Base-by-base conservation (phyloP, 2,888 invertebrate species). In the Plusia festucae region DNA sequence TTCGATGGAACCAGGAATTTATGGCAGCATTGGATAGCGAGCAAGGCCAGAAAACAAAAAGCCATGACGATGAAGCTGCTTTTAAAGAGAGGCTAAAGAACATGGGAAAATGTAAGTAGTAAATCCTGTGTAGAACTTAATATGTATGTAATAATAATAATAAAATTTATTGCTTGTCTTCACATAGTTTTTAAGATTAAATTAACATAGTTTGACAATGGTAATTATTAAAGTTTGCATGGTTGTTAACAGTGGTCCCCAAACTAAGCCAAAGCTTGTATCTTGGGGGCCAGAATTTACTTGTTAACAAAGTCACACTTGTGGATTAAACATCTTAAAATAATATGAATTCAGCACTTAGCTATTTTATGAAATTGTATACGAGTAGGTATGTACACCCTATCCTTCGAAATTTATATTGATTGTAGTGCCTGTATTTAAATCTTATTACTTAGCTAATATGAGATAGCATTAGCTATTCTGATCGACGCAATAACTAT, bases 1-100 rank as follows among this genome's bases (percentile, higher is more conserved):
- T 98, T 40, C 95, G 98, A 65, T 97, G 97, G 96, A 98, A 98
- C 89, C 97, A 97, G 87, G 98, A 98, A 84, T 98, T 98, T 85
- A 97, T 98, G 95, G 97, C 97, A 24, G 97, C 98, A 0, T 92
- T 98, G 55, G 97, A 98, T 84, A 97, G 96, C 86, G 98, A 98
- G 95, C 96, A 96, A 81, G 95, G 95, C 5, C 91, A 93, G 53
- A 94, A 93, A 77, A 87, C 87, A 1, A 95, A 94, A 76, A 86
- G 91, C 27, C 96, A 96, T 58, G 95, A 96, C 30, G 97, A 97
- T 72, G 97, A 97, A 79, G 97, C 97, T 82, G 97, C 96, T 56
- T 97, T 98, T 81, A 97, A 97, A 85, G 98, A 98, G 88, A 96
- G 97, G 80, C 93, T 98, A 65, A 97, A 97, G 90, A 97, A 97